Evolutionary conservation across 2,888 invertebrate genomes (phyloP).

Genomic region (Argyresthia albistria): DNA sequence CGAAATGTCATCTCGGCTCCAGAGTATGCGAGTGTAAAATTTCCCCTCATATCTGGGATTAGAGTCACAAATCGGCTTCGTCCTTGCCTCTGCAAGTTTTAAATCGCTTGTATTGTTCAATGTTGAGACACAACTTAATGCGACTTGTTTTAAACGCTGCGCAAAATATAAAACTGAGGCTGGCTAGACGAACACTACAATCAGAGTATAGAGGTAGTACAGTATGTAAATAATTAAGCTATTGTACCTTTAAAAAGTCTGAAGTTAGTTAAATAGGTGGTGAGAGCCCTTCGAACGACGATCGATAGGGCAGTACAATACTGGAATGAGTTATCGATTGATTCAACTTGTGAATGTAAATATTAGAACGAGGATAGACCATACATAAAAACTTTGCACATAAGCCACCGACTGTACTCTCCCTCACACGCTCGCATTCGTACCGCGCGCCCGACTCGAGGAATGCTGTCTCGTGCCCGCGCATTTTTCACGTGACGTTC

Average conservation of each 20-base stretch:
- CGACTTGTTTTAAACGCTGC: constrained; percentile 44
- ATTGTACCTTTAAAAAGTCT: no score
- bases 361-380: no score
- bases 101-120: constrained; percentile 51
- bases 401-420: no score
- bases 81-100: constrained; percentile 40
- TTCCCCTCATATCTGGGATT: constrained; percentile 51
- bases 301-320: no score
- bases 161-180: constrained; percentile 47
- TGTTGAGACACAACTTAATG: constrained; percentile 49
- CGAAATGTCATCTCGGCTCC: constrained; percentile 25
- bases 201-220: background rate
- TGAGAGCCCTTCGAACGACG: no score
- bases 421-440: background rate
- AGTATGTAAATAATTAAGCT: background rate
- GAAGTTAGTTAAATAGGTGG: no score
- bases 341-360: no score
- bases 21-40: constrained; percentile 35
- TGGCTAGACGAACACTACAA: background rate
- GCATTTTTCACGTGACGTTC: constrained; percentile 69
- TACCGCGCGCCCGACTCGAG: constrained; percentile 25
- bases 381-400: no score
- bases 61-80: constrained; percentile 44
- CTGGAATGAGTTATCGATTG: no score
- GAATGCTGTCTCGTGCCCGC: constrained; percentile 57